A percentile compares a stretch with the other conserved stretches of the same genome.
Conservation (phyloP, 2,888 invertebrate species). For the Ectobius pallidus region DNA sequence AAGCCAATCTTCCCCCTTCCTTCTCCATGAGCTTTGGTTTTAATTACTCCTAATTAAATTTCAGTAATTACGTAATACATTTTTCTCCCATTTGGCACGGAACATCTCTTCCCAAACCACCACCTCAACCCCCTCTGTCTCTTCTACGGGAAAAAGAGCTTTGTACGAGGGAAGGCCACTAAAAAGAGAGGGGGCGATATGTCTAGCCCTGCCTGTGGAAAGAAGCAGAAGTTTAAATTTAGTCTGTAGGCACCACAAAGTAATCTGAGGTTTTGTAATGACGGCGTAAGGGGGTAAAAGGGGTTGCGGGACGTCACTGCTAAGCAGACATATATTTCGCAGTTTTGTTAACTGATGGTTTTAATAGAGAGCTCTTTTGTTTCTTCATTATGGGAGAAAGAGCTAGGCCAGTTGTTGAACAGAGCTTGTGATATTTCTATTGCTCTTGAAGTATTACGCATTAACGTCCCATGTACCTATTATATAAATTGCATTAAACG, state of each 20-base stretch:
- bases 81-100: constrained; percentile 49
- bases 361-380: not conserved
- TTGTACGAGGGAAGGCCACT: not conserved
- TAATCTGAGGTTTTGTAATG: constrained; percentile 28
- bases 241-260: constrained; percentile 27
- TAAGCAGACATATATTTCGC: constrained; percentile 7
- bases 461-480: too few species aligned
- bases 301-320: not conserved
- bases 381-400: not conserved
- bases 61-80: constrained; percentile 54
- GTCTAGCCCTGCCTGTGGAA: constrained; percentile 6
- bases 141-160: constrained; percentile 2
- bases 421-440: too few species aligned
- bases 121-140: not conserved
- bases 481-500: too few species aligned
- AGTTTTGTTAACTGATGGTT: constrained; percentile 1
- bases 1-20: constrained; percentile 4
- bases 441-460: too few species aligned
- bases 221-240: constrained; percentile 29
- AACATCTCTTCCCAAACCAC: constrained; percentile 39
- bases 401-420: too few species aligned
- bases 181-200: constrained; percentile 15
- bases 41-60: constrained; percentile 57
- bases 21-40: constrained; percentile 47
- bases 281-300: not conserved